Evolutionary conservation across 2,888 invertebrate genomes (phyloP).

Genomic region (Drosophila siamana): DNA sequence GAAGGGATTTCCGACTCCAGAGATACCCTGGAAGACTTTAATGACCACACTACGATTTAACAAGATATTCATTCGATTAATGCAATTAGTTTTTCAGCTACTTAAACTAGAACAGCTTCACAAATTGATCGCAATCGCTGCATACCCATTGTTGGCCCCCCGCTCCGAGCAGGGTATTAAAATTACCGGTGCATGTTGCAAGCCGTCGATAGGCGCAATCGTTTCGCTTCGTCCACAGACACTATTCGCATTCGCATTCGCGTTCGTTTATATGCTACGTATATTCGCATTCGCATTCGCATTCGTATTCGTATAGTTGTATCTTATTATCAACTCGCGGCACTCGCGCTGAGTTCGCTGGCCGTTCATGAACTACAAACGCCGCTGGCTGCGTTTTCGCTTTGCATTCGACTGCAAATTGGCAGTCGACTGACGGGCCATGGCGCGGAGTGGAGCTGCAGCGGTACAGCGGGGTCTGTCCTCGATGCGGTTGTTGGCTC

Average conservation of each 20-base stretch:
- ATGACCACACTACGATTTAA: not conserved
- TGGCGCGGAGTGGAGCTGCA: not conserved
- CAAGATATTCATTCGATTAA: not conserved
- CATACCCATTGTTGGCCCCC: not conserved
- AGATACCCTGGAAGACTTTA: not conserved
- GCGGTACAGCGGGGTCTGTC: constrained; percentile 43
- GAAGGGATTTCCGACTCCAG: not conserved
- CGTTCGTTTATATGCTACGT: constrained; percentile 1
- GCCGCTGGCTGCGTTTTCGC: constrained; percentile 68
- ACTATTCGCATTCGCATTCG: constrained; percentile 24
- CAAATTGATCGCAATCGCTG: not conserved
- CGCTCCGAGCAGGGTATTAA: constrained; percentile 19
- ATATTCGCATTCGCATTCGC: constrained; percentile 14
- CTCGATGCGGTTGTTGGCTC: constrained; percentile 75
- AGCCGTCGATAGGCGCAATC: constrained; percentile 42
- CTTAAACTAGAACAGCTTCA: not conserved
- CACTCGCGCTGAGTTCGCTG: constrained; percentile 64
- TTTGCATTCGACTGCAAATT: constrained; percentile 58
- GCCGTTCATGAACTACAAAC: constrained; percentile 77
- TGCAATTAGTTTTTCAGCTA: not conserved
- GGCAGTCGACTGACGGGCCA: constrained; percentile 24
- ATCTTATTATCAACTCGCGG: constrained; percentile 67
- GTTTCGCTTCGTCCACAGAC: constrained; percentile 18
- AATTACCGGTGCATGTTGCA: constrained; percentile 64
- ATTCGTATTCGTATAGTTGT: constrained; percentile 44